A percentile compares a stretch with the other conserved stretches of the same genome.
Evolutionary conservation across 2,797 vertebrate genomes (phyloP).

Genomic region (Chanos chanos): DNA sequence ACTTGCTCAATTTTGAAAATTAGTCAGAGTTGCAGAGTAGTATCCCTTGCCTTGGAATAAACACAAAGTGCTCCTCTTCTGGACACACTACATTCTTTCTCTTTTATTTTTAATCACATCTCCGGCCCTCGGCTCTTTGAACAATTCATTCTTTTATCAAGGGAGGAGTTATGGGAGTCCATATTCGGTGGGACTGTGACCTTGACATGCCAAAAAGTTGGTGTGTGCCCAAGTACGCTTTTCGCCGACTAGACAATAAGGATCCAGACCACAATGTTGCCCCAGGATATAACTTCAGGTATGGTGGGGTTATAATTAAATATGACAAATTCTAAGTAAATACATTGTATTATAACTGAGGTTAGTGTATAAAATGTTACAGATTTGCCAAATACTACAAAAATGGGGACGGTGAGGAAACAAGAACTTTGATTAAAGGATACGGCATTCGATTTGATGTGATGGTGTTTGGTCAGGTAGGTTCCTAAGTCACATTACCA

Average conservation of each 20-base stretch:
- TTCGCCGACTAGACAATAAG: constrained; percentile 79
- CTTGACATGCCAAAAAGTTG: constrained; percentile 67
- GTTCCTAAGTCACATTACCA: neutral
- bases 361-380: constrained; percentile 2
- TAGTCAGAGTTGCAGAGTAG: too few relatives aligned
- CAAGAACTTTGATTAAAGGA: constrained; percentile 78
- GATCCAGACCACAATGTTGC: constrained; percentile 70
- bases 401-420: constrained; percentile 60
- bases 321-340: neutral
- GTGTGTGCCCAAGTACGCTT: constrained; percentile 77
- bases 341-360: neutral
- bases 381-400: constrained; percentile 80
- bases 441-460: constrained; percentile 86
- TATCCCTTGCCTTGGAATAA: too few relatives aligned
- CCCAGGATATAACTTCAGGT: constrained; percentile 85
- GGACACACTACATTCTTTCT: too few relatives aligned
- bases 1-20: too few relatives aligned
- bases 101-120: neutral
- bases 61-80: neutral
- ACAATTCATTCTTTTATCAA: constrained; percentile 47
- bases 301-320: neutral
- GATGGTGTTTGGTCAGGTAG: constrained; percentile 83
- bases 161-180: constrained; percentile 85
- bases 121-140: neutral
- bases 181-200: constrained; percentile 86